Conservation (phyloP, 2,797 vertebrate species). For the Ataeniobius toweri region DNA sequence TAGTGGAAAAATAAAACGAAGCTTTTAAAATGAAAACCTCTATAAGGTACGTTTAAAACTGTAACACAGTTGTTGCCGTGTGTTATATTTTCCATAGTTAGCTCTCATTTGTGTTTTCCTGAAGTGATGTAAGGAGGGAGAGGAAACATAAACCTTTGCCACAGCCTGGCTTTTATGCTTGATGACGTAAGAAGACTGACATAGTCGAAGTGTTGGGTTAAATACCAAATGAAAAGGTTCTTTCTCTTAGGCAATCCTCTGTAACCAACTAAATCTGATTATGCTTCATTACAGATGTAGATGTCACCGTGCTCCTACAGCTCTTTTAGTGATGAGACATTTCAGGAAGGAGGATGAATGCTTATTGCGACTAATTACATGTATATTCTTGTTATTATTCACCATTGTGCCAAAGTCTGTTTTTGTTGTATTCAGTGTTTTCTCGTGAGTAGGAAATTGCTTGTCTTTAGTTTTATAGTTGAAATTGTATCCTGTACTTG, state of each 20-base stretch:
- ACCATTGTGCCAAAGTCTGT: background rate
- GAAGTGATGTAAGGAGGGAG: background rate
- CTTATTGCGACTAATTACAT: slow-evolving; percentile 32
- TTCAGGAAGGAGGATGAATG: slow-evolving; percentile 24
- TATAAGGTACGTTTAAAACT: background rate
- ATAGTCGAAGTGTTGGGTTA: slow-evolving; percentile 9
- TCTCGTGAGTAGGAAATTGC: background rate
- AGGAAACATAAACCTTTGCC: slow-evolving; percentile 4
- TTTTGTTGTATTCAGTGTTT: background rate
- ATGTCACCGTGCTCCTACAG: slow-evolving; percentile 51
- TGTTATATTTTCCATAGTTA: background rate
- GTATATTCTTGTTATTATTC: slow-evolving; percentile 1
- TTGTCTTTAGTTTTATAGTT: background rate
- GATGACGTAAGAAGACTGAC: slow-evolving; percentile 8
- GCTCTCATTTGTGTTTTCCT: background rate
- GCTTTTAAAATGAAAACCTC: background rate
- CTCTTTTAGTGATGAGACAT: slow-evolving; percentile 41
- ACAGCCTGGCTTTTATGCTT: slow-evolving; percentile 15
- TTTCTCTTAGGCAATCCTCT: slow-evolving; percentile 33
- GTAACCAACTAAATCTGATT: slow-evolving; percentile 42
- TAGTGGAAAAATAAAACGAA: background rate
- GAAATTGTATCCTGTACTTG: background rate
- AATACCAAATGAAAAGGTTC: slow-evolving; percentile 32
- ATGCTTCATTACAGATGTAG: slow-evolving; percentile 46
- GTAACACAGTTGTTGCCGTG: background rate